Percentiles rank a stretch among this genome's conserved stretches.
These are phyloP conservation scores for Puma concolor DNA, from an alignment of 2,113 vertebrate species.

Conservation along the genomic window DNA sequence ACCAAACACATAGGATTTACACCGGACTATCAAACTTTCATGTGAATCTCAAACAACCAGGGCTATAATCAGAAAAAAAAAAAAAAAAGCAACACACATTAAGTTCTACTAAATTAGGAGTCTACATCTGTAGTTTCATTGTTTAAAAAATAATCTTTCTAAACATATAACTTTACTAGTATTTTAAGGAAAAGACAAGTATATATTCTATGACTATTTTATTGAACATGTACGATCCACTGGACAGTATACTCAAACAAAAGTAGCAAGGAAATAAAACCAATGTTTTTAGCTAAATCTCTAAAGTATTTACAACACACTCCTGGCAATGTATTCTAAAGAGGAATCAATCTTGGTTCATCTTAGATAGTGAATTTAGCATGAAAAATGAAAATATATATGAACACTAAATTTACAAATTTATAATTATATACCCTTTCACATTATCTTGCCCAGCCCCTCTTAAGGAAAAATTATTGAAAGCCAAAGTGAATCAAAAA, in stretches of 20 bases:
- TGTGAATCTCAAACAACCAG: conserved; percentile 56
- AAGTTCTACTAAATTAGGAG: neutral
- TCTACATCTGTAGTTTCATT: neutral
- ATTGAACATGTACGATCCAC: neutral
- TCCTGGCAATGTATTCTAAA: neutral
- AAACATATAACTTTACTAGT: conserved; percentile 11
- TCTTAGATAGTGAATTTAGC: neutral
- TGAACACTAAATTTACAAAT: neutral
- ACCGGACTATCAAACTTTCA: conserved; percentile 33
- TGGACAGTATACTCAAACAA: neutral
- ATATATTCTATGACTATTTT: neutral
- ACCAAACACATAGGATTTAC: conserved; percentile 39
- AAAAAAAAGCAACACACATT: neutral
- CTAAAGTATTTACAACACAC: neutral
- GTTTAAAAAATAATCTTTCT: neutral
- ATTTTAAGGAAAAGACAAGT: neutral
- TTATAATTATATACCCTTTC: neutral
- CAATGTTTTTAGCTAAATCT: neutral
- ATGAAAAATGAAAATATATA: neutral
- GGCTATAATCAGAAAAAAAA: conserved; percentile 10
- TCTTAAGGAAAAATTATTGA: neutral
- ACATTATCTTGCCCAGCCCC: neutral
- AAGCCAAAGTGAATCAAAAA: neutral
- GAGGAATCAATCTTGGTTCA: neutral
- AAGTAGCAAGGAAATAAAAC: neutral